These are phyloP conservation scores for Trididemnum miniatum DNA, from an alignment of 23 tunicate species.

Conservation along the genomic window DNA sequence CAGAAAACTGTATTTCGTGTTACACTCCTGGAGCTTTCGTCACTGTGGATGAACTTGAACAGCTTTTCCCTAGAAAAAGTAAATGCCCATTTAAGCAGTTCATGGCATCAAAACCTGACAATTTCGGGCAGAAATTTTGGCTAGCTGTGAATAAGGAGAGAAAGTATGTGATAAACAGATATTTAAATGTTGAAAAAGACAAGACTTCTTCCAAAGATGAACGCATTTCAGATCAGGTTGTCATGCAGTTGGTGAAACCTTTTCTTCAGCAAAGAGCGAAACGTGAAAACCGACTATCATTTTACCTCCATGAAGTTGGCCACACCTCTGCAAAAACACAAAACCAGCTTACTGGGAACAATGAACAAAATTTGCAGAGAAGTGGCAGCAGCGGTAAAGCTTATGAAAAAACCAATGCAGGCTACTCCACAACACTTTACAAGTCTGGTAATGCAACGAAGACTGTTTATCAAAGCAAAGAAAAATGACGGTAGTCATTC, in stretches of 20 bases:
- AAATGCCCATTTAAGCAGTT: neutral
- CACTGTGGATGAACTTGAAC: neutral
- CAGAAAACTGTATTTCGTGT: slow-evolving; percentile 7
- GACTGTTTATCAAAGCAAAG: slow-evolving; percentile 11
- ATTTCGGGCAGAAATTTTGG: slow-evolving; percentile 6
- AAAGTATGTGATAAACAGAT: neutral
- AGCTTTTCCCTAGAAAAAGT: slow-evolving; percentile 12
- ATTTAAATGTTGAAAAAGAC: neutral
- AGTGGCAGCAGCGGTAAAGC: slow-evolving; percentile 3
- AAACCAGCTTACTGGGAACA: slow-evolving; percentile 18
- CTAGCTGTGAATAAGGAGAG: slow-evolving; percentile 7
- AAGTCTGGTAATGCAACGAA: slow-evolving; percentile 6
- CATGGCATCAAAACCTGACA: slow-evolving; percentile 19
- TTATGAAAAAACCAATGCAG: slow-evolving; percentile 6
- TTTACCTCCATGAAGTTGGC: slow-evolving; percentile 8
- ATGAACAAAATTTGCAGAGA: neutral
- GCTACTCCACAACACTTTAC: slow-evolving; percentile 18
- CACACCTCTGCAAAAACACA: neutral
- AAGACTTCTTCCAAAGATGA: neutral
- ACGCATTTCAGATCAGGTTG: neutral
- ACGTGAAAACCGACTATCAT: too few relatives aligned
- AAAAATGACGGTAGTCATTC: neutral
- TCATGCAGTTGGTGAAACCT: slow-evolving; percentile 14
- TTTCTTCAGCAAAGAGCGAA: too few relatives aligned
- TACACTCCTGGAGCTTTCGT: slow-evolving; percentile 8